phyloP scores from a whole-genome alignment of 2,797 vertebrate species.

The Mormyrops boulengeri region DNA sequence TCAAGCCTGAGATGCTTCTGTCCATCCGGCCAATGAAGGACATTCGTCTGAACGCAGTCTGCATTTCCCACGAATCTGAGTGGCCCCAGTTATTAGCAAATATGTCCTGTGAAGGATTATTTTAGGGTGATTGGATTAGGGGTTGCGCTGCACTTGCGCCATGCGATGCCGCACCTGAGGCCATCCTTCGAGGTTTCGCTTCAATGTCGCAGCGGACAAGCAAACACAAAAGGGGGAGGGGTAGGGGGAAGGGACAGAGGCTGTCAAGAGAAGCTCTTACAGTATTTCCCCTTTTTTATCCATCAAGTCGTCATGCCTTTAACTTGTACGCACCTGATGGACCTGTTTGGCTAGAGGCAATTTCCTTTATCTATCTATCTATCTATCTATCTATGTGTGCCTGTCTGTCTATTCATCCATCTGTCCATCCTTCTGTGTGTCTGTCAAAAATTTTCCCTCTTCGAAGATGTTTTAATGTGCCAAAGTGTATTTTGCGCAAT shows the following conservation, averaged over 20 bases:
- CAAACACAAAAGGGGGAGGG: constrained; percentile 27
- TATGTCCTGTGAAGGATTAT: constrained; percentile 2
- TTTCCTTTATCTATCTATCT: no score
- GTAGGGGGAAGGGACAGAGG: constrained; percentile 27
- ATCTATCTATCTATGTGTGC: no score
- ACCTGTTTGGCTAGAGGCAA: constrained; percentile 25
- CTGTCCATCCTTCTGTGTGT: background rate
- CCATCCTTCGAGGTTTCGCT: constrained; percentile 14
- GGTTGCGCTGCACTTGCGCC: background rate
- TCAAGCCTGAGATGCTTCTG: background rate
- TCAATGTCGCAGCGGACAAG: constrained; percentile 40
- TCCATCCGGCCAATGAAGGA: background rate
- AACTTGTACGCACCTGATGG: constrained; percentile 8
- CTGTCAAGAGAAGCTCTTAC: constrained; percentile 30
- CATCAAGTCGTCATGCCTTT: background rate
- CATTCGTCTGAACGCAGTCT: background rate
- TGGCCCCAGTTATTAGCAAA: background rate
- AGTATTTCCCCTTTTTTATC: constrained; percentile 11
- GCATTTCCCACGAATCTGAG: background rate
- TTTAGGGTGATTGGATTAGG: constrained; percentile 10
- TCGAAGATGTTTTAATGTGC: background rate
- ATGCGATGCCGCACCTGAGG: background rate
- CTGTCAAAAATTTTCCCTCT: background rate
- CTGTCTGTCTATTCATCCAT: background rate
- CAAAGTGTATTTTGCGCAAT: background rate